Evolutionary conservation across 1,140 invertebrate species (phyloP), one percentile per base, ranked within the genome.

Genomic region (Drosophila rhopaloa): DNA sequence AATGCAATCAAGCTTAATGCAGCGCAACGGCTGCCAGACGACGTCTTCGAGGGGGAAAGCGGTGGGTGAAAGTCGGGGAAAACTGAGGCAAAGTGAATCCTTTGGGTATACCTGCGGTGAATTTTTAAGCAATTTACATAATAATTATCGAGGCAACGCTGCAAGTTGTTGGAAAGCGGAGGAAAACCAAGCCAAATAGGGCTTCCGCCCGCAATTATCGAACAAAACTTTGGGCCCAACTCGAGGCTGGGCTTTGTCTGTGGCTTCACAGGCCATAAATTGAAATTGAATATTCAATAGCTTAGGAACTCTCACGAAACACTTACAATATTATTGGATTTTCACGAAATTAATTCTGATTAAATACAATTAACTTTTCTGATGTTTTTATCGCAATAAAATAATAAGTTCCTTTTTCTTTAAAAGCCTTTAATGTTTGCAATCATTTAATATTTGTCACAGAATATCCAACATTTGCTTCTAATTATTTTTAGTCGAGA

Each of bases 81-180:
- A 14, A 57, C 46, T 38, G 54, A 58, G 73, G 79, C 77, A 85
- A 84, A 77, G 78, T 86, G 81, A 79, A 79, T 88, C 82, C 82
- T 65, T 86, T 76, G 82, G 83, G 83, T 74, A 79, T 86, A 86
- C 75, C 75, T 86, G 82, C 83, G 82, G 82, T 86, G 82, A 76
- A 86, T 86, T 86, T 86, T 86, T 88, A 83, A 86, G 79, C 83
- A 86, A 88, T 86, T 86, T 86, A 88, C 83, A 86, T 88, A 86
- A 86, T 88, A 86, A 86, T 86, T 88, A 86, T 83, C 83, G 83
- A 82, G 79, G 68, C 68, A 60, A 65, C 40, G 62, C 61, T 41
- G 67, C 55, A 55, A 41, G 54, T 9, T 13, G 50, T 41, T 41
- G 29, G 41, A 32, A 56, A 19, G 13, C 40, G 24, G 14, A 41